Conservation (phyloP, 1,140 invertebrate species). For the Cyphomyrmex costatus region DNA sequence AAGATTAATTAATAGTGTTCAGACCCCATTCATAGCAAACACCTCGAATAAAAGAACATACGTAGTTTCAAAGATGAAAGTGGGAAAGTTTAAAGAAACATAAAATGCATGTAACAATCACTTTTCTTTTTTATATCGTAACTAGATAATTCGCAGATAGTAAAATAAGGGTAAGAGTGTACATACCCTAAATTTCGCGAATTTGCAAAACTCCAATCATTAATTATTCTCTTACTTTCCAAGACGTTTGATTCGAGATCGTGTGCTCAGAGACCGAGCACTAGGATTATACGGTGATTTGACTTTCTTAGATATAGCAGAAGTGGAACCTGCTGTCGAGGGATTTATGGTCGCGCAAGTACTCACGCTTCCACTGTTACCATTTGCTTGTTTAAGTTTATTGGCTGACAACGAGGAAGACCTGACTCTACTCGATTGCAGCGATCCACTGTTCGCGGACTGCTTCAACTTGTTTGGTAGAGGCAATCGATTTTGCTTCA, state of each 20-base stretch:
- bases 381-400: conserved; percentile 75
- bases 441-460: conserved; percentile 49
- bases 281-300: conserved; percentile 83
- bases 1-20: conserved; percentile 6
- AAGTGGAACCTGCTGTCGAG: conserved; percentile 62
- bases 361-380: conserved; percentile 68
- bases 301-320: conserved; percentile 80
- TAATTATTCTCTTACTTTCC: conserved; percentile 80
- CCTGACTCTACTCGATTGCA: conserved; percentile 70
- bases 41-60: conserved; percentile 2
- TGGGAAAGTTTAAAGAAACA: conserved; percentile 1
- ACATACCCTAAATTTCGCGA: conserved; percentile 64
- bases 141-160: conserved; percentile 28
- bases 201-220: conserved; percentile 24
- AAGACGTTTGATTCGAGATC: conserved; percentile 84
- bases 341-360: conserved; percentile 59
- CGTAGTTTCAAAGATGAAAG: conserved; percentile 1
- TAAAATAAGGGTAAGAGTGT: conserved; percentile 65
- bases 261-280: conserved; percentile 80
- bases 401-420: conserved; percentile 67
- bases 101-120: conserved; percentile 29
- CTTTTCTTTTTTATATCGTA: neutral
- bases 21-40: neutral
- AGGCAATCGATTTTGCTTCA: conserved; percentile 81
- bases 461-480: conserved; percentile 79